These are phyloP conservation scores for Callinectes sapidus DNA, from an alignment of 2,888 invertebrate genomes.

Conservation along the genomic window DNA sequence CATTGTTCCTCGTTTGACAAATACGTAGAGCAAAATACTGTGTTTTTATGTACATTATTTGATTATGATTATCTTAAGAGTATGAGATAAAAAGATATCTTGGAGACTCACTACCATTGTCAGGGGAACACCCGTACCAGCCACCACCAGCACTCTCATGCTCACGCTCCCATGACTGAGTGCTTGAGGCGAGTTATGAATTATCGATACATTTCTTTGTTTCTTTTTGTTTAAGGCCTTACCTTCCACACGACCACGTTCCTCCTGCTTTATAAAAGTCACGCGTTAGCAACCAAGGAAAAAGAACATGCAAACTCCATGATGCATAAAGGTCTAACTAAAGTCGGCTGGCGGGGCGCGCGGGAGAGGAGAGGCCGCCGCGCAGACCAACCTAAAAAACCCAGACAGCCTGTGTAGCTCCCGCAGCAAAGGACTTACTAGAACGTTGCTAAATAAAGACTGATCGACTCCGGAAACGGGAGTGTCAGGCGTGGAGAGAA, in stretches of 20 bases:
- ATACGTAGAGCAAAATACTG: constrained; percentile 19
- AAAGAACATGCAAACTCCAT: not conserved
- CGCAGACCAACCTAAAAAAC: not conserved
- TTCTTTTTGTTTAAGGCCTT: not conserved
- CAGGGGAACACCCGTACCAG: constrained; percentile 6
- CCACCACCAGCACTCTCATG: not conserved
- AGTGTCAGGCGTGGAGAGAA: not conserved
- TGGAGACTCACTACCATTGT: not conserved
- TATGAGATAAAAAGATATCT: constrained; percentile 5
- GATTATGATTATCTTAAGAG: constrained; percentile 28
- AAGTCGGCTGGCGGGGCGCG: not conserved
- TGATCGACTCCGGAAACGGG: not conserved
- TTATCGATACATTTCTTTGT: not conserved
- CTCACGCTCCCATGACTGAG: constrained; percentile 7
- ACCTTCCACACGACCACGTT: not conserved
- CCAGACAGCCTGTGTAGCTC: constrained; percentile 27
- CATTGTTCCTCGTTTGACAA: not conserved
- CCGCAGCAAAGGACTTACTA: constrained; percentile 1
- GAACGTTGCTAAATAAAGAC: constrained; percentile 10
- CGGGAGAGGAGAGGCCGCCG: not conserved
- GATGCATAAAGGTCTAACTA: not conserved
- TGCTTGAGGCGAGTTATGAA: not conserved
- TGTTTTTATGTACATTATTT: constrained; percentile 13
- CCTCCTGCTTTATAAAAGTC: not conserved
- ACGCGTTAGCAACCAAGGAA: not conserved